Evolutionary conservation across 2,113 vertebrate species (phyloP), one percentile per base, ranked within the genome.

Genomic region (Regulus satrapa): DNA sequence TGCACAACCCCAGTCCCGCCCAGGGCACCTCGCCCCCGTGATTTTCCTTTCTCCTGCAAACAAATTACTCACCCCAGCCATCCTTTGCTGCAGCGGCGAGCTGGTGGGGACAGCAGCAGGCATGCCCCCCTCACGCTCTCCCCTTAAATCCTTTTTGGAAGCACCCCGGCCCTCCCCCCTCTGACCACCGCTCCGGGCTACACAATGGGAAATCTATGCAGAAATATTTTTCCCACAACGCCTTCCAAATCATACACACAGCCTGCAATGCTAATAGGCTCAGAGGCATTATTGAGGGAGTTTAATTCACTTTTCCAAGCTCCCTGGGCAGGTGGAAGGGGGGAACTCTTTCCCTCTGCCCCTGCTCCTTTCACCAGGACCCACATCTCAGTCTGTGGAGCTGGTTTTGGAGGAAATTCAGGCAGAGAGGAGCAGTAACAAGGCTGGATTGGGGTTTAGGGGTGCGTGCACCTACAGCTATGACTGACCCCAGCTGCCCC

Each of bases 211-310:
- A 92, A 92, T 84, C 82, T 76, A 66, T 92, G 92, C 63, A 89
- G 86, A 96, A 94, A 92, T 86, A 86, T 90, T 93, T 94, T 95
- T 94, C 95, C 91, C 96, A 95, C 91, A 94, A 63, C 20, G 7
- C 55, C 59, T 86, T 96, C 96, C 94, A 96, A 96, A 74, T 46
- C 81, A 49, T 74, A 66, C 73, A 67, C 66, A 81, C n/a, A 66
- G 94, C 84, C 85, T 75, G 83, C 75, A 97, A 94, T 88, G 72
- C 91, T 88, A 94, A 96, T 91, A 64, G 46, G 76, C 88, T 86
- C 86, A 34, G 43, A 36, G 32, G 36, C 45, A 74, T 73, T 63
- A 67, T 1, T 32, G 32, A 56, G 26, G 45, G 59, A 31, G n/a
- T 29, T 81, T 31, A 64, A 78, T 61, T 64, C 66, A 43, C 11